Base-by-base conservation (phyloP, 2,888 invertebrate species). In the Nomada fabriciana region DNA sequence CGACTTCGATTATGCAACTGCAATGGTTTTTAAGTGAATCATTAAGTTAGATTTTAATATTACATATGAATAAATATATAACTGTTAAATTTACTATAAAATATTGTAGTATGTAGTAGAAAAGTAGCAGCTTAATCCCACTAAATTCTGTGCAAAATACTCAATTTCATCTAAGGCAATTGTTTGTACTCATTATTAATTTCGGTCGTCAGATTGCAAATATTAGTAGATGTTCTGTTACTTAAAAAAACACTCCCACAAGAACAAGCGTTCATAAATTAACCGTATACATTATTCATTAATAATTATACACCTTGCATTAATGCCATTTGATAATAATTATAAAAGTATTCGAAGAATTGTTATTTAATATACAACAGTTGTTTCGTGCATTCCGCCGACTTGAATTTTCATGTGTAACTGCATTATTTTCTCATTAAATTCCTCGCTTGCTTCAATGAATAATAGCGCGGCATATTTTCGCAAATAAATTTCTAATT, bases 401-500 rank as follows among this genome's bases (percentile, higher is more conserved):
- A 7, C 36, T 36, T 36, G 36, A 36, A 36, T 36, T 36, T 36
- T 36, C 36, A 36, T 36, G 55, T 55, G 55, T 55, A 55, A 55
- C 55, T 20, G 55, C 36, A 36, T 36, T 36, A 36, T 36, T 36
- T 36, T 36, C 36, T 36, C 36, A 7, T 36, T 36, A 36, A 36
- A 36, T 59, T 52, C 10, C 55, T 18, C 1, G 18, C 7, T 2
- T 7, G 43, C n/a, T 53, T 2, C 36, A 25, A 50, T 53, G 59
- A 42, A 29, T 7, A 57, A 36, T 36, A 36, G 36, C 36, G 25
- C 23, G 20, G 43, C 15, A 50, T 64, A 68, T 61, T 81, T 69
- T 60, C 65, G 47, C 50, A 50, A 71, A 71, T 76, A 69, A 69
- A 74, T 59, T 63, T 55, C 15, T 42, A 42, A 18, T 36, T 53